Evolutionary conservation across 2,888 invertebrate genomes (phyloP), one percentile per base, ranked within the genome.

Genomic region (Catonia carolina): DNA sequence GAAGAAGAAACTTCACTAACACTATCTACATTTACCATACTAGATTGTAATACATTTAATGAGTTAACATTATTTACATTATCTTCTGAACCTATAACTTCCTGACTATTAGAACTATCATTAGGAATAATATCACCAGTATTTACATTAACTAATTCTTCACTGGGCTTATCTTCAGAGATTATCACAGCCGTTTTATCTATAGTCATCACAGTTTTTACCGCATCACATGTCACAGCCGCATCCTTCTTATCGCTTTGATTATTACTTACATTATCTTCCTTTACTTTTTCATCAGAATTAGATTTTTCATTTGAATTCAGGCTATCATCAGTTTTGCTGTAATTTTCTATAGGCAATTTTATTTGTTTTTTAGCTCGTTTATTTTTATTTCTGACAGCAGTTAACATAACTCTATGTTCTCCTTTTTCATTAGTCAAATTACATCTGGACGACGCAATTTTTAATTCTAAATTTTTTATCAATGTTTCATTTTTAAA

Each of bases 401-500:
- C 45, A 23, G 45, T 45, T 22, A 45, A 27, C 7, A 45, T 45
- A 5, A 45, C 45, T 10, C 45, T 22, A 7, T 27, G 23, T 45
- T 45, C 45, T 2, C 15, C 22, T 45, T 45, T 45, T 3, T 45
- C 45, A 45, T 20, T 45, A 3, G 8, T 45, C 8, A 27, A n/a
- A 6, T 23, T 18, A 23, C 41, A 47, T 51, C 35, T 35, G 2
- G 50, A 23, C n/a, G 50, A 17, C 12, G 35, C 10, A 36, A 48
- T 50, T 17, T 49, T 31, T 10, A 54, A 36, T 20, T 54, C 50
- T 31, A 53, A 27, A 6, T 54, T 51, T 20, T 54, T 42, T 23
- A 53, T 41, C 51, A 48, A 54, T 5, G 27, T 50, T 10, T 50
- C 37, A 27, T 45, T 45, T n/a, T 45, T 45, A 22, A 58, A 58